A percentile compares a stretch with the other conserved stretches of the same genome.
Evolutionary conservation across 2,797 vertebrate species (phyloP).

Genomic region (Pangasius mekongensis): DNA sequence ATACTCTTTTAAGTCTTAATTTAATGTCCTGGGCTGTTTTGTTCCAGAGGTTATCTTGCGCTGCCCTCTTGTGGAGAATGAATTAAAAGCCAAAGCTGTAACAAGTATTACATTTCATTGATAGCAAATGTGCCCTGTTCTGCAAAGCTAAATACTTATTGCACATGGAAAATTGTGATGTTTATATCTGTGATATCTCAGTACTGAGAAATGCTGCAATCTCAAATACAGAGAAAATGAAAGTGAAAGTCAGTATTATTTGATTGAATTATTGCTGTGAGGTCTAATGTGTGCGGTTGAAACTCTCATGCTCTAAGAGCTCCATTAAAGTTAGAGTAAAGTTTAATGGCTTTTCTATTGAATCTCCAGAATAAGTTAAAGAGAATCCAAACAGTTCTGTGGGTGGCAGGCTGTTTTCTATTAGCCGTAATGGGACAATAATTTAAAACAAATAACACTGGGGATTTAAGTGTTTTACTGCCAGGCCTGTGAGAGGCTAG

Average conservation of each 20-base stretch:
- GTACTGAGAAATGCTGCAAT: neutral
- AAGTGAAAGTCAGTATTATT: neutral
- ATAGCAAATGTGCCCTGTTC: neutral
- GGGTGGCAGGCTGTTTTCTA: slow-evolving; percentile 26
- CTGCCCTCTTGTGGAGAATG: slow-evolving; percentile 39
- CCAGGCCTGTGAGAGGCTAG: neutral
- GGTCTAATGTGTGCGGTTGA: neutral
- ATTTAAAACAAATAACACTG: slow-evolving; percentile 31
- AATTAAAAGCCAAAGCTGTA: neutral
- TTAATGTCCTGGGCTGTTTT: neutral
- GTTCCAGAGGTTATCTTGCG: neutral
- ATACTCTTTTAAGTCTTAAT: neutral
- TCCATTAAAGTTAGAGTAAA: neutral
- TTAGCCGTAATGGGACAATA: slow-evolving; percentile 17
- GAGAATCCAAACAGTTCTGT: slow-evolving; percentile 25
- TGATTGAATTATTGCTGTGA: neutral
- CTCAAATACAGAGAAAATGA: neutral
- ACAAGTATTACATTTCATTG: neutral
- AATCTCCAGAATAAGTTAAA: neutral
- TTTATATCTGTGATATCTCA: neutral
- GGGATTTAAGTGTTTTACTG: slow-evolving; percentile 5
- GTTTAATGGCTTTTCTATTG: slow-evolving; percentile 13
- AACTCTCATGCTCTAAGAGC: neutral
- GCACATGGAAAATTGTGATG: neutral
- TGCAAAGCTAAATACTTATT: neutral